Evolutionary conservation across 2,113 vertebrate genomes (phyloP).

Genomic region (Salvator merianae): DNA sequence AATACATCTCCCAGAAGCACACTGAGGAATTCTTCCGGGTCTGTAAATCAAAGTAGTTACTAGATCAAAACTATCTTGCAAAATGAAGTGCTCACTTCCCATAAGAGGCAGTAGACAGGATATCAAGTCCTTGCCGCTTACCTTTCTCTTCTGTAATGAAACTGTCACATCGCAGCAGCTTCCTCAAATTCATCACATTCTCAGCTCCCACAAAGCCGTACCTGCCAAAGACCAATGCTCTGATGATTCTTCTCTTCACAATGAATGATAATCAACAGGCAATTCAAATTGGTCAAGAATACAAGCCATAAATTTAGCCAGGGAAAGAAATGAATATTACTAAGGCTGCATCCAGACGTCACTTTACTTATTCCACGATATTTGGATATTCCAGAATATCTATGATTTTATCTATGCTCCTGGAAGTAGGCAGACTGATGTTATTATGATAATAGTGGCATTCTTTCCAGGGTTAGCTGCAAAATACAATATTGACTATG

Average conservation of each 20-base stretch:
- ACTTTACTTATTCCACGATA: too few relatives aligned
- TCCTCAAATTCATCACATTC: conserved; percentile 79
- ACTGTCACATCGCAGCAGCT: conserved; percentile 78
- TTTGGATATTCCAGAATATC: too few relatives aligned
- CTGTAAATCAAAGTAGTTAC: conserved; percentile 28
- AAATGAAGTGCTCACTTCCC: neutral
- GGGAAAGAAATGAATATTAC: neutral
- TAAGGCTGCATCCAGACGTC: too few relatives aligned
- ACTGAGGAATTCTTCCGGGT: conserved; percentile 82
- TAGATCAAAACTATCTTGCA: neutral
- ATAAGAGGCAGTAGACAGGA: neutral
- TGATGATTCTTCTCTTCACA: neutral
- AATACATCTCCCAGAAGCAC: conserved; percentile 77
- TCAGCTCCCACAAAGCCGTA: conserved; percentile 79
- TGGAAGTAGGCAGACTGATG: neutral
- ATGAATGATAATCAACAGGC: neutral
- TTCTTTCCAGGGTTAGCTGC: neutral
- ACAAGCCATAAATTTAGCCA: neutral
- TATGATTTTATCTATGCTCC: neutral
- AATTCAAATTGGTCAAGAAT: neutral
- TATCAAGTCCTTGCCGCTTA: conserved; percentile 30
- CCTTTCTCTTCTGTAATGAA: conserved; percentile 82
- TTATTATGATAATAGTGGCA: neutral
- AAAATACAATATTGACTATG: neutral
- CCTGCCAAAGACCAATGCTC: conserved; percentile 4